phyloP scores from a whole-genome alignment of 2,888 invertebrate species.

The Coenonympha arcania region DNA sequence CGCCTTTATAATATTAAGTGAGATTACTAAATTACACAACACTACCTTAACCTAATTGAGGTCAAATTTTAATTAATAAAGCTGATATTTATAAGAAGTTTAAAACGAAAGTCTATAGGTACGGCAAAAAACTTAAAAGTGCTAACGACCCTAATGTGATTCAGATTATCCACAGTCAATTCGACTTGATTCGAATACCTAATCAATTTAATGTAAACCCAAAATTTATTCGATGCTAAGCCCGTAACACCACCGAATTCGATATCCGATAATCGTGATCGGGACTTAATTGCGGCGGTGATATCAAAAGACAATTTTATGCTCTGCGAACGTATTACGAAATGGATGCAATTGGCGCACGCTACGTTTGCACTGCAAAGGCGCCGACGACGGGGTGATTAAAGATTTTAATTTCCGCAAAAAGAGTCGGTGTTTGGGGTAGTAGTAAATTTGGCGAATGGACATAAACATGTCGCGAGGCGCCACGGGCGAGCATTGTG shows the following conservation, averaged over 20 bases:
- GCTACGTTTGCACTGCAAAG: conserved; percentile 34
- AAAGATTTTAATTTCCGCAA: conserved; percentile 57
- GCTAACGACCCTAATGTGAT: neutral
- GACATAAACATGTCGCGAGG: conserved; percentile 66
- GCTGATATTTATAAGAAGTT: neutral
- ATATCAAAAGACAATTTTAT: conserved; percentile 44
- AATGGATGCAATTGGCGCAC: conserved; percentile 30
- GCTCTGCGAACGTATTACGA: conserved; percentile 47
- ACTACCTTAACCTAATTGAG: too few relatives aligned
- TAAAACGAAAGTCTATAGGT: neutral
- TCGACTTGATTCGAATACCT: too few relatives aligned
- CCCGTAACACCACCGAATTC: conserved; percentile 19
- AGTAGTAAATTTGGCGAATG: conserved; percentile 61
- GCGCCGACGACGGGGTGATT: conserved; percentile 56
- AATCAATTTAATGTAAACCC: conserved; percentile 21
- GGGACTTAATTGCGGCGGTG: conserved; percentile 46
- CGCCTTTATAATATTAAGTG: too few relatives aligned
- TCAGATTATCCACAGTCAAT: neutral
- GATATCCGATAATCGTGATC: conserved; percentile 25
- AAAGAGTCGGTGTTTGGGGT: conserved; percentile 34
- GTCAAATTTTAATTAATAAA: too few relatives aligned
- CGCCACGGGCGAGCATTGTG: conserved; percentile 49
- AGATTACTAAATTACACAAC: too few relatives aligned
- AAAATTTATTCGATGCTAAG: conserved; percentile 17
- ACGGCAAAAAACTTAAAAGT: neutral